These are phyloP conservation scores for Hephaestus fuliginosus DNA, from an alignment of 2,797 vertebrate species.

Conservation along the genomic window DNA sequence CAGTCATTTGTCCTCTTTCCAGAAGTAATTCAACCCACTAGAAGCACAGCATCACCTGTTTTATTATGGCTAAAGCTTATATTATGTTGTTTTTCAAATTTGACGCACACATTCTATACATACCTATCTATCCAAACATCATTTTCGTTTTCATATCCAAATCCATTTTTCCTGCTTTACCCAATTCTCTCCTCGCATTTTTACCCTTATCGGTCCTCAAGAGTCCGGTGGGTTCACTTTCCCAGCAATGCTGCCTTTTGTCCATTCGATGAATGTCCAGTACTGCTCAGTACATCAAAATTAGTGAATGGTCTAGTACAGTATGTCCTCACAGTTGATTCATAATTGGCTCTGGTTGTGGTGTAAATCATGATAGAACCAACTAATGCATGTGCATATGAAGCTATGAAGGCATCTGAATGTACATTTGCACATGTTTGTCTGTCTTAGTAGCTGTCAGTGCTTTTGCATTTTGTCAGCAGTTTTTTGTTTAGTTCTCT, in stretches of 20 bases:
- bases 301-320: conserved; percentile 71
- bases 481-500: conserved; percentile 67
- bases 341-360: conserved; percentile 84
- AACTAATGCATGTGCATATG: conserved; percentile 85
- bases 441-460: conserved; percentile 75
- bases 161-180: conserved; percentile 82
- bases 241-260: conserved; percentile 78
- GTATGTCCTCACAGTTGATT: conserved; percentile 76
- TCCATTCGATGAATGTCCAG: conserved; percentile 70
- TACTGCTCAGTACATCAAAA: conserved; percentile 61
- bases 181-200: conserved; percentile 79
- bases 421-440: conserved; percentile 83
- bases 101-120: conserved; percentile 56
- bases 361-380: conserved; percentile 72
- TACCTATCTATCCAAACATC: conserved; percentile 70
- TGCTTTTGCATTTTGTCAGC: conserved; percentile 87
- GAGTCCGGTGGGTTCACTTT: conserved; percentile 78
- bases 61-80: conserved; percentile 37
- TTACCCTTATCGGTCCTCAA: conserved; percentile 72
- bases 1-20: conserved; percentile 42
- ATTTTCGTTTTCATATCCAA: conserved; percentile 77
- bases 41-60: conserved; percentile 52
- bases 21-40: conserved; percentile 42
- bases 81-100: conserved; percentile 42
- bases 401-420: conserved; percentile 81